Base-by-base conservation (phyloP, 2,113 vertebrate species). In the Jaculus jaculus region DNA sequence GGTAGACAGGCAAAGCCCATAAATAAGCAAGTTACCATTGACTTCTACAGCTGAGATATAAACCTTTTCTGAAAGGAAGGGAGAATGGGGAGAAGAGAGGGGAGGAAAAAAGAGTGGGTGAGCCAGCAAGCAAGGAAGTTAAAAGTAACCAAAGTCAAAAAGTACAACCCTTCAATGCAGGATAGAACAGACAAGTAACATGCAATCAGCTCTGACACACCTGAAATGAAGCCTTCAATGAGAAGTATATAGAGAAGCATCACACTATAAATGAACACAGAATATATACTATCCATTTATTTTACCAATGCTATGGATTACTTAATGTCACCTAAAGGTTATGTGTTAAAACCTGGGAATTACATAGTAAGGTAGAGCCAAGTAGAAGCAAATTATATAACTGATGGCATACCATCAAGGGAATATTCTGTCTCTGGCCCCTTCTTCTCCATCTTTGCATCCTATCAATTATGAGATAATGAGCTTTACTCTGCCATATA, bases 131-230 rank as follows among this genome's bases (percentile, higher is more conserved):
- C 63, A 34, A 42, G 24, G 23, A 66, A 84, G 30, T 12, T 66
- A 68, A 58, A 72, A 86, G 34, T 69, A 72, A 93, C 37, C 20
- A 78, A 39, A 30, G 23, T 93, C 37, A 73, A 87, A 88, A 89
- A 89, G 47, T n/a, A n/a, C 7, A 86, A 39, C 6, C 11, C 17
- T 75, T 92, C 28, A 47, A 78, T n/a, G 74, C 60, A 75, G 20
- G 16, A 86, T 2, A 78, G 12, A 37, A 91, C 12, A 68, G 17
- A 37, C 72, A 2, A 93, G 12, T 80, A 87, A 87, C 8, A 87
- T 21, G 7, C 79, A 71, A 85, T 18, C 37, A 86, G 42, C 5
- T 80, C 78, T 89, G 77, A 54, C 20, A 72, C 7, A 84, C 8
- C 20, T 68, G 39, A 92, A 78, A 87, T 6, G 73, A 68, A 79